Evolutionary conservation across 2,888 invertebrate species (phyloP).

Genomic region (Drosophila cyrtoloma): DNA sequence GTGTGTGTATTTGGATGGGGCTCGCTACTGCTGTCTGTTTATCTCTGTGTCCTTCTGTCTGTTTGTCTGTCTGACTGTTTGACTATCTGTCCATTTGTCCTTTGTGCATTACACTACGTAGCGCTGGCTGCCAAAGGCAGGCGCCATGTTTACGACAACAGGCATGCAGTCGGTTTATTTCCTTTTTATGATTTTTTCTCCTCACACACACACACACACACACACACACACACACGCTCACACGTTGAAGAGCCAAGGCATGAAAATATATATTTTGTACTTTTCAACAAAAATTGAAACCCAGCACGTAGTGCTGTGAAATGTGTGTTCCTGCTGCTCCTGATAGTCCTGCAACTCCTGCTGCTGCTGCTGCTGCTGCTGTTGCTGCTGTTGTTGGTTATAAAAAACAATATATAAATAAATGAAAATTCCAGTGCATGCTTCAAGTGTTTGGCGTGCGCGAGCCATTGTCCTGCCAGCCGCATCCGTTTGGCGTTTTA

Average conservation of each 20-base stretch:
- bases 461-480: conserved; percentile 79
- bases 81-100: conserved; percentile 6
- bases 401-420: conserved; percentile 81
- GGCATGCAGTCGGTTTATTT: conserved; percentile 75
- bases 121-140: conserved; percentile 66
- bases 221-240: neutral
- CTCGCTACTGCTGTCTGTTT: conserved; percentile 5
- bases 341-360: conserved; percentile 14
- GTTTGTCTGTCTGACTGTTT: conserved; percentile 3
- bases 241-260: conserved; percentile 38
- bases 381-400: conserved; percentile 56
- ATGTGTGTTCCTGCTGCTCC: conserved; percentile 33
- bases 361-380: conserved; percentile 1
- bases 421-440: conserved; percentile 81
- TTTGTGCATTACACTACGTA: conserved; percentile 68
- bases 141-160: conserved; percentile 76
- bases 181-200: conserved; percentile 66
- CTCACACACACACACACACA: conserved; percentile 14
- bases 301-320: conserved; percentile 71
- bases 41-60: conserved; percentile 31
- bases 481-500: conserved; percentile 70
- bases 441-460: conserved; percentile 80
- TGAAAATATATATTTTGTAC: conserved; percentile 63
- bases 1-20: conserved; percentile 41
- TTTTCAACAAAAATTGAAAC: conserved; percentile 79